Evolutionary conservation across 2,797 vertebrate species (phyloP).

Genomic region (Periparus ater): DNA sequence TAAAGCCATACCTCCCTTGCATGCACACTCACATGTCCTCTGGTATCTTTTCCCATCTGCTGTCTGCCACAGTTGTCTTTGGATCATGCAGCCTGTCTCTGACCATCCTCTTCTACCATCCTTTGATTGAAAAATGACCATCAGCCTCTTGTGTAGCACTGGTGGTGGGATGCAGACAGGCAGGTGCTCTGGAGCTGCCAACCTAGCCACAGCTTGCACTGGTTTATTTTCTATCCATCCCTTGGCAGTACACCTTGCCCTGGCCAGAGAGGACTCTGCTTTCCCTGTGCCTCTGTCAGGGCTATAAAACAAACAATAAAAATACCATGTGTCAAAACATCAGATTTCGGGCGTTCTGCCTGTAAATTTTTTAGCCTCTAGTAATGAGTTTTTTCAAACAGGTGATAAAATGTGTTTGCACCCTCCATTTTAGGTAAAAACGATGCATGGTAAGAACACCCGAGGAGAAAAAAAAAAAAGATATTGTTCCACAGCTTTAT

Average conservation of each 20-base stretch:
- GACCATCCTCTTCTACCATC: neutral
- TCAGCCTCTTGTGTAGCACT: neutral
- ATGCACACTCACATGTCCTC: accelerated
- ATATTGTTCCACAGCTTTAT: neutral
- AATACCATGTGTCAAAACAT: neutral
- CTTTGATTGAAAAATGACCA: neutral
- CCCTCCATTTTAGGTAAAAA: slow-evolving; percentile 1
- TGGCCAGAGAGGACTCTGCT: neutral
- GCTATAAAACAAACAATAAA: neutral
- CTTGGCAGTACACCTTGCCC: neutral
- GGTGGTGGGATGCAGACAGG: neutral
- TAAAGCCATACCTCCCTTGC: neutral
- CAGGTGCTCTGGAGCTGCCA: neutral
- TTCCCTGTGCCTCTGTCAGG: neutral
- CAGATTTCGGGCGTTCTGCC: neutral
- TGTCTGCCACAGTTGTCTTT: neutral
- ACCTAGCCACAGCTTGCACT: accelerated
- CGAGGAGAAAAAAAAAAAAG: neutral
- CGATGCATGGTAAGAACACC: neutral
- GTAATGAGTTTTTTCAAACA: slow-evolving; percentile 51
- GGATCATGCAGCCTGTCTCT: neutral
- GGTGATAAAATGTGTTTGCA: slow-evolving; percentile 47
- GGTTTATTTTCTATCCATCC: neutral
- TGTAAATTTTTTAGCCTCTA: slow-evolving; percentile 30
- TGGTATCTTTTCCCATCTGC: neutral